Evolutionary conservation across 92 coral and sea anemone genomes (phyloP).

Genomic region (Palythoa grandiflora): DNA sequence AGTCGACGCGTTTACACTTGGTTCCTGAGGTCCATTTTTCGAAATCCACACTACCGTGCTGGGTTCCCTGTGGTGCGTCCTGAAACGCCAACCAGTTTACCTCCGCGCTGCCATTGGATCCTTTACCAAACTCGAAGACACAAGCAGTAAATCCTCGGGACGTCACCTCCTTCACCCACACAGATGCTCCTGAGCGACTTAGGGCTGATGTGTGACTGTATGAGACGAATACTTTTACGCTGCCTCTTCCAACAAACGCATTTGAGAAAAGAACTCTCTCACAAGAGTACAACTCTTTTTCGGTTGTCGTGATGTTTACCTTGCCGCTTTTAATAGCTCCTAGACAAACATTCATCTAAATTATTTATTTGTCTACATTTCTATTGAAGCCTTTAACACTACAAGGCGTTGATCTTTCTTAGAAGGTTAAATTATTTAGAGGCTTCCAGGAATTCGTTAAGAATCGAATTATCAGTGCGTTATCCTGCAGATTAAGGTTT

Average conservation of each 20-base stretch:
- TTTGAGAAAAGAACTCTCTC: conserved; percentile 11
- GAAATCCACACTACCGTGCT: conserved; percentile 39
- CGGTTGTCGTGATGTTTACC: conserved; percentile 16
- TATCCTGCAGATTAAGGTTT: too few species aligned
- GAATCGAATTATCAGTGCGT: too few species aligned
- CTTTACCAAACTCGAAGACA: conserved; percentile 38
- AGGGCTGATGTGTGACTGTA: conserved; percentile 15
- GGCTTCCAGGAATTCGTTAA: too few species aligned
- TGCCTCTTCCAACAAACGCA: conserved; percentile 23
- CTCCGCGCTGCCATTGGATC: conserved; percentile 42
- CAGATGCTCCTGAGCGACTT: conserved; percentile 42
- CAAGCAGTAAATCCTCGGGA: conserved; percentile 44
- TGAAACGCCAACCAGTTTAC: conserved; percentile 50
- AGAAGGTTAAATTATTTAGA: too few species aligned
- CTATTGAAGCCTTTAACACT: not conserved
- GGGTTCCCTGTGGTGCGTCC: conserved; percentile 35
- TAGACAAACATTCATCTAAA: not conserved
- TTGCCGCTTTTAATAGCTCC: conserved; percentile 30
- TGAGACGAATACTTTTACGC: conserved; percentile 32
- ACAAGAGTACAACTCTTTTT: not conserved
- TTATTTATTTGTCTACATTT: not conserved
- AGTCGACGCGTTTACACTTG: conserved; percentile 41
- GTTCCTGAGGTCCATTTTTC: conserved; percentile 54
- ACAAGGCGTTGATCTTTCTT: not conserved
- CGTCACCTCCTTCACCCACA: conserved; percentile 42